phyloP scores from a whole-genome alignment of 2,797 vertebrate genomes.

The Euphonia xanthogaster region DNA sequence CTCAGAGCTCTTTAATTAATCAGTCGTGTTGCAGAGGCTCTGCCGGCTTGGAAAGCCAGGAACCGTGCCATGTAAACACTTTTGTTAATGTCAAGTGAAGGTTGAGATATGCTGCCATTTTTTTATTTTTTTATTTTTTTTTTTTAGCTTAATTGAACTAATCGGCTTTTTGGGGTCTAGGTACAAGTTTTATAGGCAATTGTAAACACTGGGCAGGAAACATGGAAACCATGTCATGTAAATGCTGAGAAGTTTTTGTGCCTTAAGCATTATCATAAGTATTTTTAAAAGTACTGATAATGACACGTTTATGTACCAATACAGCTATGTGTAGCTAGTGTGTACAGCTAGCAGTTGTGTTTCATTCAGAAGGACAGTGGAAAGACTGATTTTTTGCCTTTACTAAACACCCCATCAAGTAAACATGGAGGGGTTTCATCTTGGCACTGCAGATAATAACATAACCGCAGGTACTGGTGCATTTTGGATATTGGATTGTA shows the following conservation, averaged over 20 bases:
- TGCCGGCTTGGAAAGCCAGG: constrained; percentile 64
- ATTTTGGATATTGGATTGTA: not conserved
- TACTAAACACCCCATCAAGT: not conserved
- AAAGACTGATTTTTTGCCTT: not conserved
- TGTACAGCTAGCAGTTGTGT: not conserved
- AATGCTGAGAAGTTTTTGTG: not conserved
- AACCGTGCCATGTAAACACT: constrained; percentile 71
- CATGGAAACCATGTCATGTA: not conserved
- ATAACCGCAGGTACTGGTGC: not conserved
- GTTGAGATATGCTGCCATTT: constrained; percentile 56
- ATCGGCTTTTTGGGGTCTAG: constrained; percentile 41
- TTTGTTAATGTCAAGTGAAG: constrained; percentile 73
- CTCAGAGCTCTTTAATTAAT: constrained; percentile 73
- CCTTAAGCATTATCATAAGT: not conserved
- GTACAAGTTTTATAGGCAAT: constrained; percentile 22
- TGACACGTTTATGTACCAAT: not conserved
- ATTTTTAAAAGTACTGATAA: not conserved
- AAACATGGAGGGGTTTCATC: not conserved
- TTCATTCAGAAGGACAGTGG: not conserved
- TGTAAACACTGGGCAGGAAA: not conserved
- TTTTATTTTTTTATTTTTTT: constrained; percentile 7
- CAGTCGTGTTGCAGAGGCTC: constrained; percentile 42
- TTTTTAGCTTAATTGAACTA: constrained; percentile 61
- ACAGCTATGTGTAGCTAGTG: not conserved
- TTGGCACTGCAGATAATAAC: not conserved